Evolutionary conservation across 2,113 vertebrate species (phyloP).

Genomic region (Rhabdornis inornatus): DNA sequence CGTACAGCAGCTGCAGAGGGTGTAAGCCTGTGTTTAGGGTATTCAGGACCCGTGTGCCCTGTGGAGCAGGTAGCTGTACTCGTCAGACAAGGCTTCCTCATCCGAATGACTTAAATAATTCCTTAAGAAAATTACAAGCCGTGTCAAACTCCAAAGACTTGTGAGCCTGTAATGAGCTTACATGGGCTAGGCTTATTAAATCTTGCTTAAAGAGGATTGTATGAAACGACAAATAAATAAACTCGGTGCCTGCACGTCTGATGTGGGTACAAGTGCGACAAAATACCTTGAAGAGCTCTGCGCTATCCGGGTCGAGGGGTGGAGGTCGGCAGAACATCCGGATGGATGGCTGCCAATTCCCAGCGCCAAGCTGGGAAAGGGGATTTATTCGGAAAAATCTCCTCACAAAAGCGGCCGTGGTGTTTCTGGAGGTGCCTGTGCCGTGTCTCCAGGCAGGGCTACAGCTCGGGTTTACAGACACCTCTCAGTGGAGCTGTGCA

Average conservation of each 20-base stretch:
- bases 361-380: neutral
- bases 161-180: neutral
- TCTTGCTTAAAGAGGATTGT: neutral
- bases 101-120: neutral
- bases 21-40: neutral
- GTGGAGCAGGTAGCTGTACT: neutral
- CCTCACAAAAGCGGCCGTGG: no score
- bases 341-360: neutral
- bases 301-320: accelerated
- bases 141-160: neutral
- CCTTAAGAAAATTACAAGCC: neutral
- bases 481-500: neutral
- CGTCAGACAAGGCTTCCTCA: neutral
- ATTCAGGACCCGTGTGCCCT: neutral
- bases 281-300: neutral
- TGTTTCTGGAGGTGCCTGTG: accelerated
- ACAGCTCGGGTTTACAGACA: no score
- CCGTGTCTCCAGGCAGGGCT: accelerated
- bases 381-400: neutral
- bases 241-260: accelerated
- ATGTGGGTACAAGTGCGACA: neutral
- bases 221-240: neutral
- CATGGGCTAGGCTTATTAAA: neutral
- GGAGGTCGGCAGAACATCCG: neutral
- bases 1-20: neutral